These are phyloP conservation scores for Neolamprologus variostigma DNA, from an alignment of 2,113 vertebrate genomes.

Conservation along the genomic window DNA sequence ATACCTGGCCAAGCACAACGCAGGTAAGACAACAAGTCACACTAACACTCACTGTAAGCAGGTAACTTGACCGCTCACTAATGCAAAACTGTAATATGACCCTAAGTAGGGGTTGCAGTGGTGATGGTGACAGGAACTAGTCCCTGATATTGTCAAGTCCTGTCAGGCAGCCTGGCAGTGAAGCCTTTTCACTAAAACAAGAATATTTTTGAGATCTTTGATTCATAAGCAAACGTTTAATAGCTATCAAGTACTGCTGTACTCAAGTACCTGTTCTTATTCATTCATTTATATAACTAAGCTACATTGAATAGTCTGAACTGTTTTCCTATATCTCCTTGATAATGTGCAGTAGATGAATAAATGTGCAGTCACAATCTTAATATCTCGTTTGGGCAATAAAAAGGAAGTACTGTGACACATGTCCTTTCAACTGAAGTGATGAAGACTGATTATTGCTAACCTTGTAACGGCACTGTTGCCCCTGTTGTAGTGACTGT, in stretches of 20 bases:
- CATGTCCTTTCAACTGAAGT: background rate
- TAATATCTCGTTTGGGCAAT: background rate
- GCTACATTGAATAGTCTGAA: background rate
- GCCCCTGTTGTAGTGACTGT: background rate
- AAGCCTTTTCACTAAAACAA: background rate
- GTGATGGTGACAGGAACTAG: background rate
- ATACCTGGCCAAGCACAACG: conserved; percentile 99
- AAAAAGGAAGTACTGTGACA: accelerated
- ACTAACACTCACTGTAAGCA: background rate
- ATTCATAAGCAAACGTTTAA: background rate
- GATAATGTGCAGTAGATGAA: background rate
- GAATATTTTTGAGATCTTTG: background rate
- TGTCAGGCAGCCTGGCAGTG: background rate
- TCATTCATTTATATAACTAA: background rate
- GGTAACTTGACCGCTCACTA: accelerated
- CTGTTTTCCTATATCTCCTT: background rate
- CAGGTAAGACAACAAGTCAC: conserved; percentile 73
- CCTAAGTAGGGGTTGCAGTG: background rate
- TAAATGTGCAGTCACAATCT: background rate
- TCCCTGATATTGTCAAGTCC: background rate
- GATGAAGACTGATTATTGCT: background rate
- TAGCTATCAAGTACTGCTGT: background rate
- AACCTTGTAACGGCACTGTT: background rate
- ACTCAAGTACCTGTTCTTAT: background rate
- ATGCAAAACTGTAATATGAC: background rate